Conservation (phyloP, 2,888 invertebrate genomes). For the Aethes cnicana region DNA sequence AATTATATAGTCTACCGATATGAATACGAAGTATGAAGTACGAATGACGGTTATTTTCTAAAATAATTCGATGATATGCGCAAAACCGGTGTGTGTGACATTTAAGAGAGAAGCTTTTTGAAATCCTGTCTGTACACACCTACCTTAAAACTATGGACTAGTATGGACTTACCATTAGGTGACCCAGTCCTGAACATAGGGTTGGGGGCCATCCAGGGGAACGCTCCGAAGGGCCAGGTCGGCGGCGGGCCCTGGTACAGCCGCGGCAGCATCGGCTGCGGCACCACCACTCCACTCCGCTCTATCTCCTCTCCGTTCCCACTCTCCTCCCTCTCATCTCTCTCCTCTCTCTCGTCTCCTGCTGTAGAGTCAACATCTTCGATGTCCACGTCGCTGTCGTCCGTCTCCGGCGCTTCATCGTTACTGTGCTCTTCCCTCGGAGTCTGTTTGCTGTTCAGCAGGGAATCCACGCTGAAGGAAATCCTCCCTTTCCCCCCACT, state of each 20-base stretch:
- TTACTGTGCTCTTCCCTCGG: conserved; percentile 60
- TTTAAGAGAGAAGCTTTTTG: too few species aligned
- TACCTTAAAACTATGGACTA: neutral
- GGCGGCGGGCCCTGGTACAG: conserved; percentile 80
- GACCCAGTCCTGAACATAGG: conserved; percentile 83
- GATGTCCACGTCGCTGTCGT: conserved; percentile 78
- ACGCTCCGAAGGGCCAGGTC: conserved; percentile 85
- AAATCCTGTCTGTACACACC: neutral
- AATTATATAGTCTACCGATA: too few species aligned
- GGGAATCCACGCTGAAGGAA: conserved; percentile 88
- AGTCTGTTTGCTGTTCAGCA: conserved; percentile 73
- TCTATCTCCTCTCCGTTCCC: conserved; percentile 66
- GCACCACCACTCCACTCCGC: conserved; percentile 84
- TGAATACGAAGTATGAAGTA: too few species aligned
- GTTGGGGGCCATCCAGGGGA: conserved; percentile 85
- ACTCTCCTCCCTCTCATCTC: conserved; percentile 48
- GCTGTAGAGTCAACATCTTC: conserved; percentile 72
- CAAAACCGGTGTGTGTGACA: too few species aligned
- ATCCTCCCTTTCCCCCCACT: conserved; percentile 84
- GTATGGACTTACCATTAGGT: conserved; percentile 80
- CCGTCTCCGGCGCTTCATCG: conserved; percentile 67
- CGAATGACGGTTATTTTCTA: too few species aligned
- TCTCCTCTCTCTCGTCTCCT: conserved; percentile 64
- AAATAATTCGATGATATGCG: too few species aligned
- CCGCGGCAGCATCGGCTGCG: conserved; percentile 85